These are phyloP conservation scores for Euspilapteryx auroguttella DNA, from an alignment of 2,888 invertebrate species.

Conservation along the genomic window DNA sequence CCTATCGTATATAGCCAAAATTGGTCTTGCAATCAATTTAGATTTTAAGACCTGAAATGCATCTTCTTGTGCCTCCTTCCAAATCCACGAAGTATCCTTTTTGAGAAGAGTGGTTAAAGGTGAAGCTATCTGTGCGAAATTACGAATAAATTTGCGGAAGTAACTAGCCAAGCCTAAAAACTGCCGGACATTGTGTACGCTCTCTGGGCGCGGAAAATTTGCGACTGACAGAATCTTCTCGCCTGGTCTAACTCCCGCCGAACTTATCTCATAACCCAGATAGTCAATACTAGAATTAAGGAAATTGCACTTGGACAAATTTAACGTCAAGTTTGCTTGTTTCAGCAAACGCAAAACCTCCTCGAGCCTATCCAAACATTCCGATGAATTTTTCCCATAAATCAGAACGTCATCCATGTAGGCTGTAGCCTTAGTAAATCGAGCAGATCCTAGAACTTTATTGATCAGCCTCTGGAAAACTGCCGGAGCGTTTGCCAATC, in stretches of 20 bases:
- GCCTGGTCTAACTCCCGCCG: constrained; percentile 13
- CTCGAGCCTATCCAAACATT: constrained; percentile 11
- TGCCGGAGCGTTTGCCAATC: too few relatives aligned
- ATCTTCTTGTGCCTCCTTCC: too few relatives aligned
- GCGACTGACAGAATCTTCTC: constrained; percentile 12
- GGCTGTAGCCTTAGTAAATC: constrained; percentile 2
- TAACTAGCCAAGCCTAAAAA: constrained; percentile 14
- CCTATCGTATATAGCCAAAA: too few relatives aligned
- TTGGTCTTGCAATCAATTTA: too few relatives aligned
- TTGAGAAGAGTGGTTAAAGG: too few relatives aligned
- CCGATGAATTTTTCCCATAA: constrained; percentile 3
- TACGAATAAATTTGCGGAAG: too few relatives aligned
- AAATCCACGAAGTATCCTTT: too few relatives aligned
- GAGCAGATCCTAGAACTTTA: constrained; percentile 1
- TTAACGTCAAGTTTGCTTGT: constrained; percentile 15
- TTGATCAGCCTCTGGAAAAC: too few relatives aligned
- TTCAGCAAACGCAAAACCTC: constrained; percentile 11
- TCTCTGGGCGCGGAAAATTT: constrained; percentile 12
- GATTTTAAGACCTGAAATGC: too few relatives aligned
- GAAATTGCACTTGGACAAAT: constrained; percentile 14
- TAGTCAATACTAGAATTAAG: constrained; percentile 12
- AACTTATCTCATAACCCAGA: constrained; percentile 13
- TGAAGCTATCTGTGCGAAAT: too few relatives aligned
- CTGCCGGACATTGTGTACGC: constrained; percentile 11
- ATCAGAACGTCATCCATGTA: constrained; percentile 10